phyloP scores from a whole-genome alignment of 1,140 invertebrate genomes.

The Brachionus asplanchnoidis region DNA sequence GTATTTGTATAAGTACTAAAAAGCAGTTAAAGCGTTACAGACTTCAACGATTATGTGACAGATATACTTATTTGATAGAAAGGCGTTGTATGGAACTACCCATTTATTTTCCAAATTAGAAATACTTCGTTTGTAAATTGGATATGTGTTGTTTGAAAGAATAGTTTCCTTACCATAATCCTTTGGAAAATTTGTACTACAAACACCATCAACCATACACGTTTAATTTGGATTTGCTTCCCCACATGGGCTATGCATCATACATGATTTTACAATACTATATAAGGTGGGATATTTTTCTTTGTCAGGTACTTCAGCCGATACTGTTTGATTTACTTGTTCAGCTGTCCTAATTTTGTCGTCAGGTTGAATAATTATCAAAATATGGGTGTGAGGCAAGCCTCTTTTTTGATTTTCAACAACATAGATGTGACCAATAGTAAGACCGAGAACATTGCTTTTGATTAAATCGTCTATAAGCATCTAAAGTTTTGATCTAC shows the following conservation, averaged over 20 bases:
- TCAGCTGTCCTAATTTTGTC: constrained; percentile 32
- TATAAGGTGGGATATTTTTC: constrained; percentile 37
- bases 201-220: constrained; percentile 47
- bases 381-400: constrained; percentile 59
- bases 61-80: constrained; percentile 41
- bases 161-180: constrained; percentile 34
- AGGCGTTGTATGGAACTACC: constrained; percentile 44
- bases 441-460: constrained; percentile 50
- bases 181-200: constrained; percentile 46
- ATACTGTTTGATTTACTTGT: constrained; percentile 41
- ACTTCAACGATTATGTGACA: constrained; percentile 46
- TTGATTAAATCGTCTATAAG: constrained; percentile 56
- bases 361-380: constrained; percentile 52
- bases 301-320: constrained; percentile 43
- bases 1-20: constrained; percentile 53
- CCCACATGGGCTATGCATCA: constrained; percentile 44
- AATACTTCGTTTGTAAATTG: constrained; percentile 10
- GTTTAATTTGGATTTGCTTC: constrained; percentile 42
- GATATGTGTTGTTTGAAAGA: constrained; percentile 43
- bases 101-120: not conserved
- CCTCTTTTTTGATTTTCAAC: constrained; percentile 61
- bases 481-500: constrained; percentile 56
- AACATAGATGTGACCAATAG: constrained; percentile 51
- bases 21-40: constrained; percentile 42
- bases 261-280: constrained; percentile 43